Percentiles rank a stretch among this genome's conserved stretches.
phyloP scores from a whole-genome alignment of 1,140 invertebrate genomes.

The Diabrotica undecimpunctata region DNA sequence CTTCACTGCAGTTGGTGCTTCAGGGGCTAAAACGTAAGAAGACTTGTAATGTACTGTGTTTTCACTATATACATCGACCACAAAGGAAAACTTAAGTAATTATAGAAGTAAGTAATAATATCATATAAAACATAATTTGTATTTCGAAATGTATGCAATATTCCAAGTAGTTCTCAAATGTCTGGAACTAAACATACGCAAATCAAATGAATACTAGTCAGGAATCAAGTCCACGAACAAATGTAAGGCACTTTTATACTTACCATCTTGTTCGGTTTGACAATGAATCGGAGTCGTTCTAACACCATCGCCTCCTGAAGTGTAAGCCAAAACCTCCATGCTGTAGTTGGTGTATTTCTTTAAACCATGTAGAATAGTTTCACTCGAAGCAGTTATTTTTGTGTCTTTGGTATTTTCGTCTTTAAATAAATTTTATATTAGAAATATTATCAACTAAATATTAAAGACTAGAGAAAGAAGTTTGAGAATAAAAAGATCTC shows the following conservation, averaged over 20 bases:
- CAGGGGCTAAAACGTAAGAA: constrained; percentile 68
- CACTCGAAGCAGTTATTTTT: constrained; percentile 86
- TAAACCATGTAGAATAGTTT: constrained; percentile 86
- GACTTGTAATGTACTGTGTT: too few relatives aligned
- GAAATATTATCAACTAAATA: constrained; percentile 5
- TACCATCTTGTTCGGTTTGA: constrained; percentile 93
- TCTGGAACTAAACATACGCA: too few relatives aligned
- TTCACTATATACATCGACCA: not conserved
- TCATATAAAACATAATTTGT: too few relatives aligned
- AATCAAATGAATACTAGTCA: too few relatives aligned
- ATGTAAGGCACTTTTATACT: constrained; percentile 25
- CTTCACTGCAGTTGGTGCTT: constrained; percentile 87
- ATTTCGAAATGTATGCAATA: too few relatives aligned
- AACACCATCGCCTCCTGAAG: constrained; percentile 93
- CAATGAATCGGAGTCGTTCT: constrained; percentile 86
- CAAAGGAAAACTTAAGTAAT: constrained; percentile 20
- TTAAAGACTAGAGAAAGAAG: not conserved
- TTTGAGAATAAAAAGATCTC: not conserved
- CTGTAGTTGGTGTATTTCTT: constrained; percentile 97
- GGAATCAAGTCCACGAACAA: too few relatives aligned
- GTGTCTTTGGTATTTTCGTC: constrained; percentile 89
- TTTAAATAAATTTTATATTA: constrained; percentile 40
- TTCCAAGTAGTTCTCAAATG: too few relatives aligned
- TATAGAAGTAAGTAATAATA: too few relatives aligned
- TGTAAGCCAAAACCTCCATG: constrained; percentile 92